phyloP scores from a whole-genome alignment of 2,113 vertebrate genomes.

The Neotoma lepida region DNA sequence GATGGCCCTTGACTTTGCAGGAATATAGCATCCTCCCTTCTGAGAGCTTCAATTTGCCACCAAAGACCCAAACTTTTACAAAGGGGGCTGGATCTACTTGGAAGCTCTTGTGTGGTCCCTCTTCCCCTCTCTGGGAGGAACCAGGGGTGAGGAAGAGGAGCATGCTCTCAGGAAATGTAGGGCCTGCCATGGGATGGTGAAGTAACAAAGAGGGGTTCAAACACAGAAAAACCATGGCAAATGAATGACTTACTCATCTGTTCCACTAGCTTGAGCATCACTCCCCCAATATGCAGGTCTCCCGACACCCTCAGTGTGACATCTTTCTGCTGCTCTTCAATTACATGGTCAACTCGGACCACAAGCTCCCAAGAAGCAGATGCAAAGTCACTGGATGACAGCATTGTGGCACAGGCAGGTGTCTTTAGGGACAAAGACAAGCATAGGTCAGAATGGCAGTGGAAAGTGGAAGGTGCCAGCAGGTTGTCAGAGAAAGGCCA shows the following conservation, averaged over 20 bases:
- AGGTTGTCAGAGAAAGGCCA: not conserved
- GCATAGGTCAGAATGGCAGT: not conserved
- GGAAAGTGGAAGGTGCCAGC: not conserved
- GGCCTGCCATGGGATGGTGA: not conserved
- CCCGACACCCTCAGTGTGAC: slow-evolving; percentile 90
- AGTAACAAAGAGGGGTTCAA: not conserved
- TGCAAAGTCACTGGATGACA: slow-evolving; percentile 85
- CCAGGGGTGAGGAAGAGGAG: not conserved
- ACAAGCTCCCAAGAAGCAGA: slow-evolving; percentile 94
- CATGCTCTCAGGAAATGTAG: not conserved
- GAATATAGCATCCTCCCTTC: not conserved
- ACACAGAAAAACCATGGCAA: not conserved
- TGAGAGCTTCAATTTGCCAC: not conserved
- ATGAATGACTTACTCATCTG: slow-evolving; percentile 91
- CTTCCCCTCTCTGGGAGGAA: not conserved
- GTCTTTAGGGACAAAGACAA: slow-evolving; percentile 61
- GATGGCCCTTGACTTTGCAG: not conserved
- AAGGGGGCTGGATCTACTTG: not conserved
- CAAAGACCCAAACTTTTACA: not conserved
- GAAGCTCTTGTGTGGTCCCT: not conserved
- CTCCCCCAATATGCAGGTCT: slow-evolving; percentile 94
- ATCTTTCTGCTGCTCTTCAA: slow-evolving; percentile 82
- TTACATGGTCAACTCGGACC: slow-evolving; percentile 89
- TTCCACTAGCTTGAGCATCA: slow-evolving; percentile 98
- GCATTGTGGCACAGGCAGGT: slow-evolving; percentile 83